phyloP scores from a whole-genome alignment of 2,888 invertebrate genomes.

The Drosophila demipolita region DNA sequence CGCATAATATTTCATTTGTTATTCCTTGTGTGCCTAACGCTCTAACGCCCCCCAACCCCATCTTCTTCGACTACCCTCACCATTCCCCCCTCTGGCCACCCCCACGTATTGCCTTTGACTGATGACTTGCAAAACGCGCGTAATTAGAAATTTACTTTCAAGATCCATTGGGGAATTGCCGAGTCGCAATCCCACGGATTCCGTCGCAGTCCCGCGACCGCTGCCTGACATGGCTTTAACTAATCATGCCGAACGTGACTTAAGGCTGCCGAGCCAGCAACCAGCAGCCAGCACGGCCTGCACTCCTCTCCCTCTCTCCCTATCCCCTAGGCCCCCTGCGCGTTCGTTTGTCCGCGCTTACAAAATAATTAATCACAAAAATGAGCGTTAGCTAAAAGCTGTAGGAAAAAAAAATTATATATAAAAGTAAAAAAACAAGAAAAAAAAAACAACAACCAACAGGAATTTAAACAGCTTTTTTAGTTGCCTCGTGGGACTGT shows the following conservation, averaged over 20 bases:
- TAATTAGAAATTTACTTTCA: constrained; percentile 82
- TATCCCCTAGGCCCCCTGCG: neutral
- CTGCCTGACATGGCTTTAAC: constrained; percentile 74
- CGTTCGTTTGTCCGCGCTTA: constrained; percentile 55
- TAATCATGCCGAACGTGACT: constrained; percentile 82
- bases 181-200: constrained; percentile 30
- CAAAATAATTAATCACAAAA: constrained; percentile 82
- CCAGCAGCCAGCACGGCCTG: constrained; percentile 23
- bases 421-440: constrained; percentile 4
- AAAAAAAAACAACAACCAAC: constrained; percentile 42
- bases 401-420: constrained; percentile 8
- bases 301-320: neutral
- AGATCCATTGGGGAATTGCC: constrained; percentile 79
- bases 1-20: constrained; percentile 80
- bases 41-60: neutral
- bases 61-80: no score
- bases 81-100: neutral
- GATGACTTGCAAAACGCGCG: constrained; percentile 80
- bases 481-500: constrained; percentile 76
- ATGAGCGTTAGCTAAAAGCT: constrained; percentile 50
- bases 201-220: constrained; percentile 54
- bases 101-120: constrained; percentile 68
- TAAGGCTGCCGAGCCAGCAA: constrained; percentile 51
- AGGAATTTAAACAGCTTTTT: constrained; percentile 79
- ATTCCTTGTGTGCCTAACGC: constrained; percentile 66